Conservation (phyloP, 2,113 vertebrate species). For the Oncorhynchus masou region DNA sequence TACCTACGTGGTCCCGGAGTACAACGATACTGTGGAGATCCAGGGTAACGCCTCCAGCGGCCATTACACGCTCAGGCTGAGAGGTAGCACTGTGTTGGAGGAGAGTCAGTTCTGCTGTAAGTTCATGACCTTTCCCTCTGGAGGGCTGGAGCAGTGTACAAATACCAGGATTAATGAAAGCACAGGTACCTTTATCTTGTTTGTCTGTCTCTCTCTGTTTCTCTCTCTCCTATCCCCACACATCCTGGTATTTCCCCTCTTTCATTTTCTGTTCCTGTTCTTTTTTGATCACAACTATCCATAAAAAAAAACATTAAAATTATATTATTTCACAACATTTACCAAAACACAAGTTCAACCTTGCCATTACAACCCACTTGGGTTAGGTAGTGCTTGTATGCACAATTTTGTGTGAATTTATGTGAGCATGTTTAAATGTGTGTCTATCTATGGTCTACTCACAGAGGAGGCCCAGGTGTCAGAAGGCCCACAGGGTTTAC, state of each 20-base stretch:
- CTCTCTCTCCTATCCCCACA: neutral
- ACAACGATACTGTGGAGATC: constrained; percentile 22
- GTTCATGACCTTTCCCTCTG: constrained; percentile 50
- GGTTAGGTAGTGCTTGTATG: neutral
- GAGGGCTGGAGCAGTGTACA: constrained; percentile 34
- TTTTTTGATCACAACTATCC: no score
- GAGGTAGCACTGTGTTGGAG: constrained; percentile 3
- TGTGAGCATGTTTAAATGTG: neutral
- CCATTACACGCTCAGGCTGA: constrained; percentile 26
- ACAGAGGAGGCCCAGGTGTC: neutral
- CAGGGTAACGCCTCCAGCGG: neutral
- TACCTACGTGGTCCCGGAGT: constrained; percentile 7
- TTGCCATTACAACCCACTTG: no score
- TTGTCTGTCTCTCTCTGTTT: no score
- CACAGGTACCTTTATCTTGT: no score
- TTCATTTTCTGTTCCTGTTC: neutral
- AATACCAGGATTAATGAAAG: neutral
- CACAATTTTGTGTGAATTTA: neutral
- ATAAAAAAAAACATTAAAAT: no score
- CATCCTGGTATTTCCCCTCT: neutral
- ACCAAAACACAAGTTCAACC: no score
- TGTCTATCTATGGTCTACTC: neutral
- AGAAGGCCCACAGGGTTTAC: neutral
- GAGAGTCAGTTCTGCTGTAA: constrained; percentile 39
- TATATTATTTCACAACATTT: no score